Base-by-base conservation (phyloP, 2,113 vertebrate species). In the Salvelinus alpinus region DNA sequence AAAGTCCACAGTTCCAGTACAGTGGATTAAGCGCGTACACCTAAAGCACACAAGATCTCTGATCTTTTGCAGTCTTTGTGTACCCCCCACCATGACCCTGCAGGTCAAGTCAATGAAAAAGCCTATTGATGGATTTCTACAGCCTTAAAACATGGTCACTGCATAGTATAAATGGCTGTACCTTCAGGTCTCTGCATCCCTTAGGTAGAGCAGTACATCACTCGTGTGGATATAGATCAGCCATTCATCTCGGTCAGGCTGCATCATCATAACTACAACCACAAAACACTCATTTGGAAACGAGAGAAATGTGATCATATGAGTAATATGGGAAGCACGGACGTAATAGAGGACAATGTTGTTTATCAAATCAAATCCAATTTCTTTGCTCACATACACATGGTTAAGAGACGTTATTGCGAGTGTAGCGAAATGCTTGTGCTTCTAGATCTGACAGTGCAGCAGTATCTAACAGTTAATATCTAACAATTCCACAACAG, bases 101-200 rank as follows among this genome's bases (percentile, higher is more conserved):
- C 38, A 72, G 73, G 66, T 76, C 68, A 78, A 59, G 71, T 84
- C 75, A 84, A 86, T 85, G 70, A 48, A 71, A 73, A 48, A 71
- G 20, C 22, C 0, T 65, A 86, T 78, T 84, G 86, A 90, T 82
- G 81, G 44, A 78, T 48, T 12, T 11, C 71, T 69, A 16, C 12
- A 59, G 38, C 4, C 25, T 73, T 47, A 76, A 70, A 51, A 69
- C 64, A 11, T 57, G 1, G 9, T 67, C 54, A n/a, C 70, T 72
- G 11, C 20, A 47, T 29, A 20, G 31, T 14, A 18, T 24, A 4
- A 9, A 22, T 1, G 57, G 6, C 38, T 38, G 9, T 9, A 9
- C 38, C 74, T 66, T 73, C 38, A 74, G 13, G 69, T 31, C 6
- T 74, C 16, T 22, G 31, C 57, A 66, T 47, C 8, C 38, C 4